These are phyloP conservation scores for Otis tarda DNA, from an alignment of 2,113 vertebrate species.

Conservation along the genomic window DNA sequence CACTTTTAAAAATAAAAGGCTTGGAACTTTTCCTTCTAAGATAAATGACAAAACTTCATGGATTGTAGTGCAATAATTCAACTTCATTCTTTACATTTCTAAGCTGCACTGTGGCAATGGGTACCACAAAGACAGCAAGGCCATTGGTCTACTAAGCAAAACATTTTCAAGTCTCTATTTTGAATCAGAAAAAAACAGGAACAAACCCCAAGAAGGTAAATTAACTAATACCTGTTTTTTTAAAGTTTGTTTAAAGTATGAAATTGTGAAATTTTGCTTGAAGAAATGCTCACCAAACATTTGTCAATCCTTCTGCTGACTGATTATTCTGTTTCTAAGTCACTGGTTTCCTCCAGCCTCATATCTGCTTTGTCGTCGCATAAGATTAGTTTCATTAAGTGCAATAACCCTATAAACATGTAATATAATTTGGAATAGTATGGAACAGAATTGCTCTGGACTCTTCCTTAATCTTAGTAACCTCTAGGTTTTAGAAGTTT, in stretches of 20 bases:
- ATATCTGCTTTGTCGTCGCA: rapidly evolving
- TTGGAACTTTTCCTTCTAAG: not conserved
- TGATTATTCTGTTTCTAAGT: not conserved
- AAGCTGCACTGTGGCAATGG: not conserved
- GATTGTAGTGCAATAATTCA: not conserved
- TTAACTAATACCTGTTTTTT: not conserved
- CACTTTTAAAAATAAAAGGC: not conserved
- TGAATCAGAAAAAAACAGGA: not conserved
- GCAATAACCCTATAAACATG: not conserved
- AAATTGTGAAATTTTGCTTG: not conserved
- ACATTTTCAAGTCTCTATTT: not conserved
- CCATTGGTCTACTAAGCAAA: not conserved
- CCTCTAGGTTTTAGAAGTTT: not conserved
- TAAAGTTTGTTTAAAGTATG: not conserved
- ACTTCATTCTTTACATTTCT: not conserved
- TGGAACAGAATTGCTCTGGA: not conserved
- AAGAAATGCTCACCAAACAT: not conserved
- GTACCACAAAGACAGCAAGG: not conserved
- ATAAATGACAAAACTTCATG: not conserved
- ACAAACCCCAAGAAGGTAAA: not conserved
- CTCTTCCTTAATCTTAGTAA: not conserved
- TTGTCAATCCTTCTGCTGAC: not conserved
- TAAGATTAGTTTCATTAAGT: not conserved
- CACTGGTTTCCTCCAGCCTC: not conserved
- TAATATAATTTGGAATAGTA: not conserved